phyloP scores from a whole-genome alignment of 2,888 invertebrate genomes.

The Caradrina kadenii region DNA sequence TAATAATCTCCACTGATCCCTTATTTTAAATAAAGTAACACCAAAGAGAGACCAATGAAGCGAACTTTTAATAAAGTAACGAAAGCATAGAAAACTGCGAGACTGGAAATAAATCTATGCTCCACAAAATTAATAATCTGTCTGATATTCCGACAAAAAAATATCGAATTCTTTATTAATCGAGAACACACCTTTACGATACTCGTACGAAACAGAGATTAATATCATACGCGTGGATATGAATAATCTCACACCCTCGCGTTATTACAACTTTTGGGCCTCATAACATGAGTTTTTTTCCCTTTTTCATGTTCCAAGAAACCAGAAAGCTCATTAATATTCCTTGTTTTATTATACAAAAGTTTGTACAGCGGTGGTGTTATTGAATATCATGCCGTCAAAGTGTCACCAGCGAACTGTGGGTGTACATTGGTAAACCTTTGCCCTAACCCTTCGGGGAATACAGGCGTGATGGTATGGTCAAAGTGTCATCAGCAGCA shows the following conservation, averaged over 20 bases:
- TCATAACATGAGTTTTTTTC: not conserved
- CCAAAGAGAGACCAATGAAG: not conserved
- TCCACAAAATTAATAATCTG: not conserved
- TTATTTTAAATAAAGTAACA: not conserved
- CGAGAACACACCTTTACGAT: not conserved
- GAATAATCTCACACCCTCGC: not conserved
- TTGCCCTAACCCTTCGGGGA: too few species aligned
- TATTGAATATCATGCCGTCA: conserved; percentile 6
- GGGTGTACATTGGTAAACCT: too few species aligned
- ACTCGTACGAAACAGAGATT: not conserved
- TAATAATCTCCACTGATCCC: not conserved
- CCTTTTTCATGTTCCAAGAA: not conserved
- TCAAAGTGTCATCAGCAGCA: too few species aligned
- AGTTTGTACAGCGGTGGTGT: conserved; percentile 14
- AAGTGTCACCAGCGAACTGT: too few species aligned
- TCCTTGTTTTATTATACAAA: not conserved
- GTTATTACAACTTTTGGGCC: conserved; percentile 14
- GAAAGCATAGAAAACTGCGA: not conserved
- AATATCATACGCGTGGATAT: not conserved
- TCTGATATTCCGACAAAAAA: not conserved
- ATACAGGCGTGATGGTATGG: too few species aligned
- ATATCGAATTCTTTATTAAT: not conserved
- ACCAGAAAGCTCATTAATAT: conserved; percentile 20
- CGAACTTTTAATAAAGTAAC: not conserved
- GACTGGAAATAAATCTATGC: not conserved